These are phyloP conservation scores for Oligia latruncula DNA, from an alignment of 2,888 invertebrate genomes.

Conservation along the genomic window DNA sequence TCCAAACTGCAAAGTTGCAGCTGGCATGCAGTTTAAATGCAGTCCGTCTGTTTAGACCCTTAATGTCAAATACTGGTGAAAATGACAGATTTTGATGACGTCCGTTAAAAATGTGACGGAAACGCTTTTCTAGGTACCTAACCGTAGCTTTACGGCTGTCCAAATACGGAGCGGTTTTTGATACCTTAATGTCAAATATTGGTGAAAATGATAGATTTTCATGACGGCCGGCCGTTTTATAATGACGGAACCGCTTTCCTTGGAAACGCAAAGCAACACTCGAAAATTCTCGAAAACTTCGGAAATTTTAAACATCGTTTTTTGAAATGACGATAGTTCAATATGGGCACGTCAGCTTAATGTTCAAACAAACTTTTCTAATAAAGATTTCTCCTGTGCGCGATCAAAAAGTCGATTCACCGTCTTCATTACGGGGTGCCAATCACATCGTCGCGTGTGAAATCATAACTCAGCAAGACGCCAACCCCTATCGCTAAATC, in stretches of 20 bases:
- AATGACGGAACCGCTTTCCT: background rate
- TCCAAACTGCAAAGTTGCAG: too few species aligned
- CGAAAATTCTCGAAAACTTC: background rate
- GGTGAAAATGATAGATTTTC: background rate
- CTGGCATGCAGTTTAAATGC: too few species aligned
- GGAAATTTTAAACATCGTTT: background rate
- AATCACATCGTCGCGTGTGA: conserved; percentile 86
- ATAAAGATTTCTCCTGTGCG: conserved; percentile 62
- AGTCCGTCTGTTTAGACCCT: too few species aligned
- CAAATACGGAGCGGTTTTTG: background rate
- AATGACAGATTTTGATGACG: background rate
- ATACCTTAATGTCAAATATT: background rate
- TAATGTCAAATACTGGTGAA: background rate
- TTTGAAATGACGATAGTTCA: conserved; percentile 11
- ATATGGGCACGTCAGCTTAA: conserved; percentile 44
- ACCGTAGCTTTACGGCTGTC: background rate
- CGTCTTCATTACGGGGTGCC: conserved; percentile 84
- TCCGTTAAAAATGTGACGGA: background rate
- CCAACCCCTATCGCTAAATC: conserved; percentile 87
- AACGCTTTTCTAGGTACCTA: background rate
- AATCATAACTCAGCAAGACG: conserved; percentile 89
- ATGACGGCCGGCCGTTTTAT: background rate
- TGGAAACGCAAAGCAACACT: too few species aligned
- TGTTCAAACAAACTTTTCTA: conserved; percentile 65
- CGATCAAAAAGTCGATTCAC: conserved; percentile 80